Conservation (phyloP, 2,888 invertebrate species). For the Phlogophora meticulosa region DNA sequence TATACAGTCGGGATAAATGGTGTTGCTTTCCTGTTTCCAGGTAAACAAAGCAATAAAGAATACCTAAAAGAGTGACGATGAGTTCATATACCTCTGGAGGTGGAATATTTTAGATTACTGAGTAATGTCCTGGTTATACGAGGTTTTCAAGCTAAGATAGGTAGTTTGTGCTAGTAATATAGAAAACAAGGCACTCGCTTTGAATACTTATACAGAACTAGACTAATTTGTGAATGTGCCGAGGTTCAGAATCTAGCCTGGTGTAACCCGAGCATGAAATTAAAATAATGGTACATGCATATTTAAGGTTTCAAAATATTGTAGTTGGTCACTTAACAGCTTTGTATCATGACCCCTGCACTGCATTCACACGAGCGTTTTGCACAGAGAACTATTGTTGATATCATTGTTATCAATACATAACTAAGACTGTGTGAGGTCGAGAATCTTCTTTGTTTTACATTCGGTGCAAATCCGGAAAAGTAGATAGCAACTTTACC, state of each 20-base stretch:
- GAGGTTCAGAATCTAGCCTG: too few relatives aligned
- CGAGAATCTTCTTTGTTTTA: constrained; percentile 25
- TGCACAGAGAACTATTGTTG: constrained; percentile 21
- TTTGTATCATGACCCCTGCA: constrained; percentile 11
- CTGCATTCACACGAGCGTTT: constrained; percentile 22
- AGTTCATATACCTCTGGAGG: constrained; percentile 7
- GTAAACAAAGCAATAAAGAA: constrained; percentile 48
- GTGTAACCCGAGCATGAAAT: not conserved
- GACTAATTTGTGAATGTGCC: too few relatives aligned
- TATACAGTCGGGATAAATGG: constrained; percentile 39
- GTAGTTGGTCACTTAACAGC: not conserved
- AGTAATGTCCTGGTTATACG: too few relatives aligned
- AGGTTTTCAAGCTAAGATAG: too few relatives aligned
- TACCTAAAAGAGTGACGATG: not conserved
- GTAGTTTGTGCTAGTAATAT: too few relatives aligned
- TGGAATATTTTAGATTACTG: constrained; percentile 13
- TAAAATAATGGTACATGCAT: not conserved
- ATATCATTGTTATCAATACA: constrained; percentile 15
- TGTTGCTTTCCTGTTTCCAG: constrained; percentile 43
- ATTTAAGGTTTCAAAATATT: not conserved
- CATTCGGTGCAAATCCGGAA: constrained; percentile 41
- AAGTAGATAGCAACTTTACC: constrained; percentile 26
- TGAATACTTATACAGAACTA: too few relatives aligned
- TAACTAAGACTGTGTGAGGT: constrained; percentile 35
- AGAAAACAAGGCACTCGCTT: too few relatives aligned